Conservation (phyloP, 1,140 invertebrate species). For the Bradysia coprophila region DNA sequence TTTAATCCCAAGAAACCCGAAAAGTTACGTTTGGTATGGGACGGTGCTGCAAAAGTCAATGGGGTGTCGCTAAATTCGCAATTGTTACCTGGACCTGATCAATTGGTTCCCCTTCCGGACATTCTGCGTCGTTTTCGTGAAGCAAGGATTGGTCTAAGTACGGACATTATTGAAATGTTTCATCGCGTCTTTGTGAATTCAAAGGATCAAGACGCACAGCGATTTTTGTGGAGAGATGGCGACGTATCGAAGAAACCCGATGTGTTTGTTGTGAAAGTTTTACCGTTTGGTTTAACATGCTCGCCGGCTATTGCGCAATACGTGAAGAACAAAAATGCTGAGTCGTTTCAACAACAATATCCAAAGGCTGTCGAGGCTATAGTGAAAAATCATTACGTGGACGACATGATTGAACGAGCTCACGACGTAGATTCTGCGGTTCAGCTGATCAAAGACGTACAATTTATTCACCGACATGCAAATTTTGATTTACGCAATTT, state of each 20-base stretch:
- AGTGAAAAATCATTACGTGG: slow-evolving; percentile 15
- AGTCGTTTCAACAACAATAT: slow-evolving; percentile 5
- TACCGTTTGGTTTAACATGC: slow-evolving; percentile 16
- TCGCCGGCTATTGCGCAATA: slow-evolving; percentile 14
- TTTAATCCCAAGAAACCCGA: no score
- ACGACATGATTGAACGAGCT: slow-evolving; percentile 18
- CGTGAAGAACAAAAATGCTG: slow-evolving; percentile 17
- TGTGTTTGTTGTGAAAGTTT: slow-evolving; percentile 7
- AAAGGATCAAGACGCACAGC: slow-evolving; percentile 10
- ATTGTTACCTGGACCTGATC: no score
- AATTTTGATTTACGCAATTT: slow-evolving; percentile 3
- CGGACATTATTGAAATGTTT: slow-evolving; percentile 14
- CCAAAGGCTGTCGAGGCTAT: slow-evolving; percentile 12
- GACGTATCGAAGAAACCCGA: slow-evolving; percentile 3
- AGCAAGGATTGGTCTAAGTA: no score
- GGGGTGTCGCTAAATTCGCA: no score
- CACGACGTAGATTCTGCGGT: slow-evolving; percentile 8
- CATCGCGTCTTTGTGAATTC: slow-evolving; percentile 8
- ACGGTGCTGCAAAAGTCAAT: no score
- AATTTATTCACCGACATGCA: background rate
- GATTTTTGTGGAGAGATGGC: slow-evolving; percentile 15
- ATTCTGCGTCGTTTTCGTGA: no score
- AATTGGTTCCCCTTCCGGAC: no score
- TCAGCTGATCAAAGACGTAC: slow-evolving; percentile 5
- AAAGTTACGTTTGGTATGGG: no score